phyloP scores from a whole-genome alignment of 2,797 vertebrate genomes.

The Tapera naevia region DNA sequence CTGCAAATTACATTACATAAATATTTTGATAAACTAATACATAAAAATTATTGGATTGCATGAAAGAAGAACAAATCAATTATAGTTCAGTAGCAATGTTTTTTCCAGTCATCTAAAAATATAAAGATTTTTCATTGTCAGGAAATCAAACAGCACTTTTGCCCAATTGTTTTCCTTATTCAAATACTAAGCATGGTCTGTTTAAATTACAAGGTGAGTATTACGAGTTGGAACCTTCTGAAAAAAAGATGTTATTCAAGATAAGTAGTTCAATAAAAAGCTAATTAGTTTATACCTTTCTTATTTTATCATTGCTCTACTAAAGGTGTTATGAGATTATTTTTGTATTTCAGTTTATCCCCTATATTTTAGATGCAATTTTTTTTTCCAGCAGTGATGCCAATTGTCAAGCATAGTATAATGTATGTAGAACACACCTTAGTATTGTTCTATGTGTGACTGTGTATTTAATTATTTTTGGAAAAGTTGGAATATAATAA shows the following conservation, averaged over 20 bases:
- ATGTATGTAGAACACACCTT: not conserved
- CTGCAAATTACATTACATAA: conserved; percentile 5
- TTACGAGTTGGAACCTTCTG: conserved; percentile 9
- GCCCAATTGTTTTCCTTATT: conserved; percentile 26
- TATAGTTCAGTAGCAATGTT: conserved; percentile 38
- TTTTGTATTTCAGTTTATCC: conserved; percentile 7
- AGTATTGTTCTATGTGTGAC: not conserved
- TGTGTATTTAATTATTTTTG: not conserved
- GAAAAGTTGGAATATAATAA: not conserved
- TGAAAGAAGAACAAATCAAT: conserved; percentile 55
- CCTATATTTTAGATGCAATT: not conserved
- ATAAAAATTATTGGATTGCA: not conserved
- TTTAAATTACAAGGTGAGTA: conserved; percentile 33
- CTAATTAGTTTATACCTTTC: conserved; percentile 5
- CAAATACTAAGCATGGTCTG: conserved; percentile 15
- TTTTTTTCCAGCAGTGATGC: not conserved
- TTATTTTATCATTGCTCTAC: conserved; percentile 3
- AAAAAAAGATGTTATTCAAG: conserved; percentile 6
- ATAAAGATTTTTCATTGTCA: conserved; percentile 2
- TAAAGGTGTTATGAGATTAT: not conserved
- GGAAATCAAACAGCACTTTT: conserved; percentile 43
- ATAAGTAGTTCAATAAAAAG: conserved; percentile 37
- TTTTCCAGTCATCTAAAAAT: conserved; percentile 47
- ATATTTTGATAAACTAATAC: not conserved
- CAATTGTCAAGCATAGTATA: not conserved